Evolutionary conservation across 2,113 vertebrate genomes (phyloP).

Genomic region (Trichomycterus rosablanca): DNA sequence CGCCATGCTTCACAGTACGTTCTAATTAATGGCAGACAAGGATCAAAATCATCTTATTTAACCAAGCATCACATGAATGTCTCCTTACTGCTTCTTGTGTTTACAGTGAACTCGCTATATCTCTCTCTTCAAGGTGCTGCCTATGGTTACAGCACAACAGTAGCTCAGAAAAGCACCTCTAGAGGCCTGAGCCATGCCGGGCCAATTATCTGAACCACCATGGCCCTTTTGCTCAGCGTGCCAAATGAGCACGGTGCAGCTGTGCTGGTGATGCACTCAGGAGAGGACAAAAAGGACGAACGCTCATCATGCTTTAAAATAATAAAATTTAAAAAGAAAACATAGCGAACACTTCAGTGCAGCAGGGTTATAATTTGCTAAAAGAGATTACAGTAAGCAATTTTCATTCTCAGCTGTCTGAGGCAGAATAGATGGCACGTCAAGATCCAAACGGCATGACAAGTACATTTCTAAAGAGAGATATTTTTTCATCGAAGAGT

Average conservation of each 20-base stretch:
- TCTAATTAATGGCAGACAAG: too few relatives aligned
- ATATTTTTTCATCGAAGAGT: slow-evolving; percentile 23
- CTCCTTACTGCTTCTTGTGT: too few relatives aligned
- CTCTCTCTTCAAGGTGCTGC: slow-evolving; percentile 20
- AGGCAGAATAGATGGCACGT: background rate
- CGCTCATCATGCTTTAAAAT: background rate
- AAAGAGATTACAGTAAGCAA: slow-evolving; percentile 3
- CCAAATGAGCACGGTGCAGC: slow-evolving; percentile 24
- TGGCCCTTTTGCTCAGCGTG: slow-evolving; percentile 29
- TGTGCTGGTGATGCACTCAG: slow-evolving; percentile 12
- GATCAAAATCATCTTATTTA: too few relatives aligned
- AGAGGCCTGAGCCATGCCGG: slow-evolving; percentile 36
- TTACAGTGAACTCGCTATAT: slow-evolving; percentile 17
- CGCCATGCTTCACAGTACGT: too few relatives aligned
- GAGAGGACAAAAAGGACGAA: slow-evolving; percentile 29
- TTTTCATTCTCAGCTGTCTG: background rate
- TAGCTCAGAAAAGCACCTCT: slow-evolving; percentile 35
- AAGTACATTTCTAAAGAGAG: slow-evolving; percentile 8
- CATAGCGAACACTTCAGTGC: background rate
- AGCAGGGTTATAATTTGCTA: slow-evolving; percentile 1
- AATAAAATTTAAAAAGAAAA: slow-evolving; percentile 3
- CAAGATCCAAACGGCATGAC: background rate
- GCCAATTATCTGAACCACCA: slow-evolving; percentile 38
- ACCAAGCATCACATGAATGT: too few relatives aligned
- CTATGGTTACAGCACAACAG: slow-evolving; percentile 40